Evolutionary conservation across 2,888 invertebrate genomes (phyloP).

Genomic region (Zhengitettix transpicula): DNA sequence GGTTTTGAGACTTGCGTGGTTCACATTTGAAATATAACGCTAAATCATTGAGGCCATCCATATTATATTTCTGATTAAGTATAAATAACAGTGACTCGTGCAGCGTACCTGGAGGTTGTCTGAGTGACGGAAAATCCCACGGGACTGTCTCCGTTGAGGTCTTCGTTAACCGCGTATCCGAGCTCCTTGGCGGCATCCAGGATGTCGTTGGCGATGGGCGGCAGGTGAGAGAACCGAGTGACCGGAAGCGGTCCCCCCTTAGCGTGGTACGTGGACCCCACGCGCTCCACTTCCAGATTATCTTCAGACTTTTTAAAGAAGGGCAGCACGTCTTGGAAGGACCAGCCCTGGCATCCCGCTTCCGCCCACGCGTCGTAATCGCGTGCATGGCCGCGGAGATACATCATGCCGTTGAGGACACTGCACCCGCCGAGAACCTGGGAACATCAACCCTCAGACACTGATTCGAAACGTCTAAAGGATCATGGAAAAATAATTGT

Average conservation of each 20-base stretch:
- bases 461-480: too few species aligned
- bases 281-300: conserved; percentile 41
- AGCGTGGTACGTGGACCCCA: conserved; percentile 41
- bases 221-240: conserved; percentile 43
- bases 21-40: too few species aligned
- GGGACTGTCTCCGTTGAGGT: conserved; percentile 43
- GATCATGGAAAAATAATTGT: too few species aligned
- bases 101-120: conserved; percentile 36
- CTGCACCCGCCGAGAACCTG: conserved; percentile 42
- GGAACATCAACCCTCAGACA: not conserved
- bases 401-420: conserved; percentile 71
- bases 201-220: conserved; percentile 41
- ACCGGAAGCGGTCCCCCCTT: conserved; percentile 43
- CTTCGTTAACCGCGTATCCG: conserved; percentile 42
- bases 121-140: conserved; percentile 51
- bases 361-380: conserved; percentile 64
- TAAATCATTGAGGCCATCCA: too few species aligned
- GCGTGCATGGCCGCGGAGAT: conserved; percentile 53
- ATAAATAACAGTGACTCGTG: not conserved
- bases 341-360: conserved; percentile 59
- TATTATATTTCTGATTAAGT: too few species aligned
- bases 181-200: conserved; percentile 41
- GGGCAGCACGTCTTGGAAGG: conserved; percentile 58
- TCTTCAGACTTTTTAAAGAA: conserved; percentile 52
- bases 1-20: too few species aligned